Evolutionary conservation across 2,888 invertebrate species (phyloP), one percentile per base, ranked within the genome.

Genomic region (Ochropleura plecta): DNA sequence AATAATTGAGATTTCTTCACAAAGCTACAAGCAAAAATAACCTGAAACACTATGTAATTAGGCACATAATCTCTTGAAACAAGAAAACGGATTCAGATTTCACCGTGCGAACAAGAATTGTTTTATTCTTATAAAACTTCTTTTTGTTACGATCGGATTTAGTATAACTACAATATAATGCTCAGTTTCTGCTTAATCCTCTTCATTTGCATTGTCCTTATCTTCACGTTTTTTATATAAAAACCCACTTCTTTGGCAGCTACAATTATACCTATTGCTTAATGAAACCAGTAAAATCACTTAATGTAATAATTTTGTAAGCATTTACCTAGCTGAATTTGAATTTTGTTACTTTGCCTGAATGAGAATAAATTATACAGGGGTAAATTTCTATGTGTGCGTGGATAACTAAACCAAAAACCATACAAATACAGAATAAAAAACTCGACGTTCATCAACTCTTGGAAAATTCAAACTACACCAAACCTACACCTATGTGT

Each of bases 51-150:
- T 14, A 46, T n/a, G 8, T 2, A 40, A 77, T 70, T 77, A 72
- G 73, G 64, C 20, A 18, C n/a, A 81, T 70, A 78, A 62, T 46
- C 4, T 57, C 60, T 73, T 70, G 30, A 66, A 14, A 59, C 67
- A 70, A 53, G 60, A 76, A 78, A 77, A 42, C 66, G 65, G 77
- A 70, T 70, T 76, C 66, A 76, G 87, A 83, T 84, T 88, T 88
- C 79, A 86, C 84, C 80, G 81, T 86, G 87, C 70, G 87, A 86
- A 82, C 82, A 76, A 74, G 76, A 76, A 78, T 81, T 83, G 73
- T 84, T 76, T 83, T 72, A 76, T 78, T 83, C 71, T 76, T 66
- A 75, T 77, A 75, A 78, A 81, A 78, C 70, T 67, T 66, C 51
- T 68, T 83, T 85, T 79, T 78, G 79, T 70, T 78, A 79, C 60